Conservation (phyloP, 2,113 vertebrate species). For the Nanorana parkeri region DNA sequence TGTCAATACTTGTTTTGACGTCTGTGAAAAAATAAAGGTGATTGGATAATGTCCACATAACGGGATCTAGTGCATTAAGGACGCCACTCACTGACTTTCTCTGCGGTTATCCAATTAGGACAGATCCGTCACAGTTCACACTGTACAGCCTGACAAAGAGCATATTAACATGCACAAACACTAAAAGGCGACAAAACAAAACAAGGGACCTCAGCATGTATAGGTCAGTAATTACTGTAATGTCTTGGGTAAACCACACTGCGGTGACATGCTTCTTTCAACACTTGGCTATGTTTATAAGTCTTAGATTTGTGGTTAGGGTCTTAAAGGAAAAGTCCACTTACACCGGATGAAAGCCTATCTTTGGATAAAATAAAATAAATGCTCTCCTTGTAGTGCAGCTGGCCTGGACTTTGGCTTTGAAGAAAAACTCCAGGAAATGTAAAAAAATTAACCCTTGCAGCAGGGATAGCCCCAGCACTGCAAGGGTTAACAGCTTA, state of each 20-base stretch:
- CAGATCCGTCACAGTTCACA: constrained; percentile 69
- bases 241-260: not conserved
- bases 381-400: no score
- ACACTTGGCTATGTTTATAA: no score
- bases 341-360: no score
- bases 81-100: constrained; percentile 72
- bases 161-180: not conserved
- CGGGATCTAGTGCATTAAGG: constrained; percentile 68
- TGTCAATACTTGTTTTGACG: constrained; percentile 68
- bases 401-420: no score
- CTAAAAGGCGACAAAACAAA: not conserved
- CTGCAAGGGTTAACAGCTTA: no score
- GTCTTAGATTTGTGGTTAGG: no score
- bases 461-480: no score
- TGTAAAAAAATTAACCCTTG: no score
- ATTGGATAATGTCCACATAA: constrained; percentile 65
- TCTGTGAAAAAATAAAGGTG: constrained; percentile 70
- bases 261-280: not conserved
- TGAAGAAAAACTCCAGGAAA: no score
- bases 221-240: not conserved
- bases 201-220: not conserved
- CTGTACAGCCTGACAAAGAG: constrained; percentile 64
- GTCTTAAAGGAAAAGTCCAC: no score
- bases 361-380: no score
- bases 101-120: constrained; percentile 76